Base-by-base conservation (phyloP, 92 coral and sea anemone species). In the Diadumene lineata region DNA sequence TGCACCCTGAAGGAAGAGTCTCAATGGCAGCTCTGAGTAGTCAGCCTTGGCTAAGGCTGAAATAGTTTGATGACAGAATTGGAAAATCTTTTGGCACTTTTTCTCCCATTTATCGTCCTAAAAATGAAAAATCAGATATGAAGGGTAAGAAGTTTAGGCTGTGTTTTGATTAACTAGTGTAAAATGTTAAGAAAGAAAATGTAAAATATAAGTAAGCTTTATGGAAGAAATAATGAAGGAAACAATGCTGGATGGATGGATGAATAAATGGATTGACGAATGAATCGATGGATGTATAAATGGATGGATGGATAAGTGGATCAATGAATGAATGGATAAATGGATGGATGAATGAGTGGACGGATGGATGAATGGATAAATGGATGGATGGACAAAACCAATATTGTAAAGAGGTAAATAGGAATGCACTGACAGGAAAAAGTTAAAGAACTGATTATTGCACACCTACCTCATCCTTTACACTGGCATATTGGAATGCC, bases 61-160 rank as follows among this genome's bases (percentile, higher is more conserved):
- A 66, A 92, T 96, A 7, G 99, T 96, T 85, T 96, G 99, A 69
- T 96, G 99, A 64, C 99, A 96, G 74, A 96, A 96, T 89, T 96
- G 99, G 89, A 96, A 96, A 48, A 96, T 96, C 79, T 96, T 96
- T 77, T 96, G 97, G 34, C 99, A 96, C 66, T 96, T 96, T 71
- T 96, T 96, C 82, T 96, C 97, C 99, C 99, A 96, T 83, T 96
- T 96, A 34, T 96, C 99, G 67, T 96, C 99, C 99, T 96, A 72
- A 1, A 7, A 32, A 19, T 55, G 34, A 51, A 27, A 74, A 1
- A 32, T 17, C 34, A 58, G 26, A 21, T 19, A 25, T 18, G 1
- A 30, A 62, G n/a, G n/a, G n/a, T n/a, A n/a, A n/a, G n/a, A n/a
- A n/a, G n/a, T n/a, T n/a, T n/a, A n/a, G n/a, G n/a, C n/a, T n/a